Percentiles rank a stretch among this genome's conserved stretches.
phyloP scores from a whole-genome alignment of 2,113 vertebrate species.

The Ophthalmolycus amberensis region DNA sequence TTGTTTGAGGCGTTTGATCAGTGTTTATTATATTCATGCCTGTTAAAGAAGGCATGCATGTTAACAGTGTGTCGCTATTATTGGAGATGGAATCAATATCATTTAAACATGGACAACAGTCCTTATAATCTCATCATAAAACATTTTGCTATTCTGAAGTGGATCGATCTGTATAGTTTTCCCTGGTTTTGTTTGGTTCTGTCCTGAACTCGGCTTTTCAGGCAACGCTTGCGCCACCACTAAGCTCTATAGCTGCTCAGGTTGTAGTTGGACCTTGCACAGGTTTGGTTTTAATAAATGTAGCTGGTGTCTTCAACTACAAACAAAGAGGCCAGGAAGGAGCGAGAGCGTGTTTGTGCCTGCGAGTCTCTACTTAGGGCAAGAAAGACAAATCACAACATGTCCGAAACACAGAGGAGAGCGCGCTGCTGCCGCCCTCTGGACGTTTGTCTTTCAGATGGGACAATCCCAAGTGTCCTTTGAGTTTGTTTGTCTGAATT shows the following conservation, averaged over 20 bases:
- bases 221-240: neutral
- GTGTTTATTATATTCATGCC: neutral
- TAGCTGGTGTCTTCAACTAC: neutral
- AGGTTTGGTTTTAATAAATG: neutral
- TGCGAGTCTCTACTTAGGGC: slow-evolving; percentile 23
- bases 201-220: neutral
- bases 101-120: neutral
- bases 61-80: neutral
- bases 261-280: neutral
- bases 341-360: neutral
- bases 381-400: rapidly evolving
- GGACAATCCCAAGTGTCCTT: neutral
- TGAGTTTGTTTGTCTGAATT: slow-evolving; percentile 20
- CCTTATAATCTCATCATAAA: neutral
- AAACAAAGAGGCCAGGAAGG: neutral
- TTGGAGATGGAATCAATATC: too few species aligned
- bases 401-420: slow-evolving; percentile 34
- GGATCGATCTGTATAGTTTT: neutral
- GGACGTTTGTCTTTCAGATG: slow-evolving; percentile 58
- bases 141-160: neutral
- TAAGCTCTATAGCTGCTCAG: neutral
- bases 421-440: slow-evolving; percentile 80
- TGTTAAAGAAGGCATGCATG: neutral
- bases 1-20: neutral
- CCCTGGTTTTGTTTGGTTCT: rapidly evolving